phyloP scores from a whole-genome alignment of 2,797 vertebrate species.

The Amniataba percoides region DNA sequence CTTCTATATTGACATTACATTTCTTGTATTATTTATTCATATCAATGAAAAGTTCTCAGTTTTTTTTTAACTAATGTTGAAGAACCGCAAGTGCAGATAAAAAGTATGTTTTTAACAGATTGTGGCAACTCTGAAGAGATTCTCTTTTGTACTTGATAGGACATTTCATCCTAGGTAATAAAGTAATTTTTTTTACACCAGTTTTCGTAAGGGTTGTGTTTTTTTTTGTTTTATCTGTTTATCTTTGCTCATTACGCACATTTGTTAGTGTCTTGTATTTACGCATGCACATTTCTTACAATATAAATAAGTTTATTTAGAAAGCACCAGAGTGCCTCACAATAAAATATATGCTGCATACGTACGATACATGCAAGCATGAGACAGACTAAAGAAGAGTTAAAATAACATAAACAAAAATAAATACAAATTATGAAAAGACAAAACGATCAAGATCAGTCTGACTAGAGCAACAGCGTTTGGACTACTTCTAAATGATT shows the following conservation, averaged over 20 bases:
- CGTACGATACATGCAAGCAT: too few species aligned
- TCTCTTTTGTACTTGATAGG: conserved; percentile 95
- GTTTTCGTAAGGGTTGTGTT: conserved; percentile 80
- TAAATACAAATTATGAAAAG: too few species aligned
- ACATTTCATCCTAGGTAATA: conserved; percentile 94
- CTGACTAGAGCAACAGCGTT: too few species aligned
- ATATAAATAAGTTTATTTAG: background rate
- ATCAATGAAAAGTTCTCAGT: conserved; percentile 81
- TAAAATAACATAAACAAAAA: too few species aligned
- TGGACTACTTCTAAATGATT: too few species aligned
- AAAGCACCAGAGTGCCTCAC: background rate
- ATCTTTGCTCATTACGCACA: background rate
- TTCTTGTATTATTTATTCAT: conserved; percentile 92
- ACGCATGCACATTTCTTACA: background rate
- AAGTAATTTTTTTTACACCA: conserved; percentile 93
- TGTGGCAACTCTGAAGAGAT: conserved; percentile 91
- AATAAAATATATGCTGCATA: background rate
- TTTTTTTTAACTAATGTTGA: conserved; percentile 73
- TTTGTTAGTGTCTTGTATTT: background rate
- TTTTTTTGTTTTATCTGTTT: conserved; percentile 85
- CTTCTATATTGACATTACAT: conserved; percentile 83
- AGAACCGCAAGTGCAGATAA: conserved; percentile 79
- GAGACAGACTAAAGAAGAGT: too few species aligned
- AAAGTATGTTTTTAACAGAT: conserved; percentile 92
- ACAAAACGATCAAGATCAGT: too few species aligned